Conservation (phyloP, 2,888 invertebrate species). For the Metallyticus violacea region DNA sequence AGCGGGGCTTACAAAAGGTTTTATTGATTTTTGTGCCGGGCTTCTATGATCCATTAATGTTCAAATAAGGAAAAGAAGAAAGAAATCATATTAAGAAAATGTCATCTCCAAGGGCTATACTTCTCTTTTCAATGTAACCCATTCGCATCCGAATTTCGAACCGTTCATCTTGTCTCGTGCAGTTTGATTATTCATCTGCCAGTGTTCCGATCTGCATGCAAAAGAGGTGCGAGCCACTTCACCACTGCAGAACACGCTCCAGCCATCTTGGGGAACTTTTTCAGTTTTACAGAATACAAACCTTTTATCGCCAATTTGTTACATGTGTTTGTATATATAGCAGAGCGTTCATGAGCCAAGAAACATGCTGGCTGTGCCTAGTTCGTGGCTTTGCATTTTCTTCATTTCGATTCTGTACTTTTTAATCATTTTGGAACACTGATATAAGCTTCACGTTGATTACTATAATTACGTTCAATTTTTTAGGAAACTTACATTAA, state of each 20-base stretch:
- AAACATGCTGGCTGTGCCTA: too few relatives aligned
- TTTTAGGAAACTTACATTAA: too few relatives aligned
- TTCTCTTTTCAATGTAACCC: not conserved
- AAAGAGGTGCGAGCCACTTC: not conserved
- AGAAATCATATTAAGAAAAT: not conserved
- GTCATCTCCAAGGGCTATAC: not conserved
- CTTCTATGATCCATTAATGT: not conserved
- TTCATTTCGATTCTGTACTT: too few relatives aligned
- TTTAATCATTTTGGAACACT: too few relatives aligned
- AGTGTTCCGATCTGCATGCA: conserved; percentile 5
- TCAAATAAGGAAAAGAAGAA: not conserved
- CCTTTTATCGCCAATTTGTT: too few relatives aligned
- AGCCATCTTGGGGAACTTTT: not conserved
- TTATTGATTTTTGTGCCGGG: not conserved
- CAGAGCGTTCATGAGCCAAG: too few relatives aligned
- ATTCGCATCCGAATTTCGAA: conserved; percentile 18
- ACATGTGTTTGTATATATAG: too few relatives aligned
- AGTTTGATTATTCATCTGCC: conserved; percentile 3
- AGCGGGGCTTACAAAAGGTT: not conserved
- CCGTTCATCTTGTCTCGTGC: conserved; percentile 7
- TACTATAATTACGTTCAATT: too few relatives aligned
- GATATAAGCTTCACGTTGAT: too few relatives aligned
- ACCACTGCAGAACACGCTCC: not conserved
- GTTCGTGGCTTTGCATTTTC: too few relatives aligned
- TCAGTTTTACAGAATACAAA: not conserved